Evolutionary conservation across 1,140 invertebrate genomes (phyloP), one percentile per base, ranked within the genome.

Genomic region (Hirudo medicinalis): DNA sequence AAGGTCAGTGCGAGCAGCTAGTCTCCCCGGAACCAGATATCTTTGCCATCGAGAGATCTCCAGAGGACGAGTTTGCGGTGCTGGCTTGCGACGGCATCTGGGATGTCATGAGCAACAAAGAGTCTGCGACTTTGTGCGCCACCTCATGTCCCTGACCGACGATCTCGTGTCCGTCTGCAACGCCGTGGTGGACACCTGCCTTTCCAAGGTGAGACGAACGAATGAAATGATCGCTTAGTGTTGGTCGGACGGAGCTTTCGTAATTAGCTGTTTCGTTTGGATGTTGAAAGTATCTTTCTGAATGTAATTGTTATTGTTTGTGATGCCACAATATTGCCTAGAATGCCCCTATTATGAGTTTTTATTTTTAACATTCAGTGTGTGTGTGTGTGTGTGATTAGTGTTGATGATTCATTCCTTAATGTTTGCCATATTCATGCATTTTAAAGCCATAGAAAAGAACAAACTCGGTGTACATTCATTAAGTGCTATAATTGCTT

Each of bases 1-100:
- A 89, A 77, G 91, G 90, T 53, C 85, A 85, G 19, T 85, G 83
- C 76, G 85, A 87, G 78, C 87, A 88, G 76, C 85, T 98, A 71
- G 94, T 99, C 11, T 97, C 93, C 0, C 91, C 96, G 4, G 95
- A 98, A 84, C 96, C 96, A 2, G 94, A 97, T 82, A 90, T 99
- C 75, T 94, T 90, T 76, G 87, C 91, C 54, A 86, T 90, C 78
- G 88, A 91, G 78, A 84, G 94, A 75, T 87, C 88, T 67, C 76
- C 72, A n/a, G 73, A 79, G 20, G 85, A 87, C 77, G 92, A 98
- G 83, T 98, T 98, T 83, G 81, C 98, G 77, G 89, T 99, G 75
- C 86, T 99, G 78, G 96, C 96, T 20, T 99, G 96, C 83, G 96
- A 99, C 82, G 96, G 96, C 74, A 91, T 99, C 72, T 99, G 94